Evolutionary conservation across 2,888 invertebrate species (phyloP).

Genomic region (Acrobasis consociella): DNA sequence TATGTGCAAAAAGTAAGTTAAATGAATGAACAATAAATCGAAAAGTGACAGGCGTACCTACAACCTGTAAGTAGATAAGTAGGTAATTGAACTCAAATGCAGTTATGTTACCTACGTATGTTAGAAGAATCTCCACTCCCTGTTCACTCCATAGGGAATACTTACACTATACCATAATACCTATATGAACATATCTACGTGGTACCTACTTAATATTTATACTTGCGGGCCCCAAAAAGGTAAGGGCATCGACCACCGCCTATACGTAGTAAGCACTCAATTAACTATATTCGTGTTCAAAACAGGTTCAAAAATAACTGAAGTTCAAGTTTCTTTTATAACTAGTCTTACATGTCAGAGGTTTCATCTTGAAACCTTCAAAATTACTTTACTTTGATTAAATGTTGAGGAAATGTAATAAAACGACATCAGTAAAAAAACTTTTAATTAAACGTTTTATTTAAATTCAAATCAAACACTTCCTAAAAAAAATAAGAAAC

Average conservation of each 20-base stretch:
- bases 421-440: too few relatives aligned
- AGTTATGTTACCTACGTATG: not conserved
- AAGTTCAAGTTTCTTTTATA: not conserved
- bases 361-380: not conserved
- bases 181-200: not conserved
- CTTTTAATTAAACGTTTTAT: too few relatives aligned
- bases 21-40: too few relatives aligned
- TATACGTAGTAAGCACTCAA: not conserved
- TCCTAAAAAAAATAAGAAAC: too few relatives aligned
- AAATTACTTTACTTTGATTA: not conserved
- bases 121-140: not conserved
- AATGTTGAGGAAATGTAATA: not conserved
- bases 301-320: slow-evolving; percentile 4
- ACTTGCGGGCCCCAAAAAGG: not conserved
- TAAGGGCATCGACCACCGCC: not conserved
- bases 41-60: too few relatives aligned
- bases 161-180: not conserved
- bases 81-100: too few relatives aligned
- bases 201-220: not conserved
- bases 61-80: too few relatives aligned
- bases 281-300: slow-evolving; percentile 1
- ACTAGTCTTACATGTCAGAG: not conserved
- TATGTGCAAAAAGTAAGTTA: too few relatives aligned
- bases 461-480: too few relatives aligned
- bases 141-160: not conserved